Evolutionary conservation across 2,797 vertebrate genomes (phyloP).

Genomic region (Ara ararauna): DNA sequence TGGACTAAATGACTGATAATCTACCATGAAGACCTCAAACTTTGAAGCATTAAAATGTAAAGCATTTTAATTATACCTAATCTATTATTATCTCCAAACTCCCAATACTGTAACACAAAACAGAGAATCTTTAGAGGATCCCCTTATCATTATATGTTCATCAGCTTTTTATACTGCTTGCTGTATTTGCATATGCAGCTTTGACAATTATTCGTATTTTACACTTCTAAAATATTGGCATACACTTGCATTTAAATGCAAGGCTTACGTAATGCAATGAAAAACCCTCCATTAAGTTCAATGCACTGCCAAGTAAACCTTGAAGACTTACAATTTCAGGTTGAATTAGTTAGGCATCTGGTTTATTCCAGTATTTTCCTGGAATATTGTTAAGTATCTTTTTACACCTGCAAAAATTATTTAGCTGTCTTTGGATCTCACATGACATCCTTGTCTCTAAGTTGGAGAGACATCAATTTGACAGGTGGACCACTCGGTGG

Average conservation of each 20-base stretch:
- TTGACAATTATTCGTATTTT: not conserved
- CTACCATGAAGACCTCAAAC: not conserved
- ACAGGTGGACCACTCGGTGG: too few species aligned
- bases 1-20: not conserved
- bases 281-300: not conserved
- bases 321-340: not conserved
- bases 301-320: not conserved
- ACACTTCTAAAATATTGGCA: not conserved
- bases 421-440: not conserved
- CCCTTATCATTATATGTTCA: not conserved
- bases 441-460: too few species aligned
- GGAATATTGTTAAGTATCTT: not conserved
- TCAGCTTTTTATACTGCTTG: not conserved
- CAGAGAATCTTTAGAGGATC: not conserved
- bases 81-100: not conserved
- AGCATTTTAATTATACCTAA: slow-evolving; percentile 1
- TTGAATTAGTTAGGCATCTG: not conserved
- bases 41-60: not conserved
- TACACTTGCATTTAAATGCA: not conserved
- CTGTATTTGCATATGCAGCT: not conserved
- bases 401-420: not conserved
- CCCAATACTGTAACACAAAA: not conserved
- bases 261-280: not conserved
- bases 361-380: not conserved
- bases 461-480: too few species aligned